These are phyloP conservation scores for Australoheros facetus DNA, from an alignment of 2,797 vertebrate genomes.

Conservation along the genomic window DNA sequence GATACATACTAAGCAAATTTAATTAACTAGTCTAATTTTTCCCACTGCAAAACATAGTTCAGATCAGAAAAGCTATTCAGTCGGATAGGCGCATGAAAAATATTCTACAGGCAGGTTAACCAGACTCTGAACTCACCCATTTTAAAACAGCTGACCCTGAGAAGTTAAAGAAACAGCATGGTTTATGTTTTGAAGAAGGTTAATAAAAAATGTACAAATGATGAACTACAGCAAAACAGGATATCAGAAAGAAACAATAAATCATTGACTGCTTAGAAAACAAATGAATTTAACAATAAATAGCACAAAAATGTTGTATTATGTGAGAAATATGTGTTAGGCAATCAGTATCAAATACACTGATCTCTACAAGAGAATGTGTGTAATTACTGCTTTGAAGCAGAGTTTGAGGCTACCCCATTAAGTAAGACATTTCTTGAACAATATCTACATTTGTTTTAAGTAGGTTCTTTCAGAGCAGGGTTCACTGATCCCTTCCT, in stretches of 20 bases:
- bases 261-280: not conserved
- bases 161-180: not conserved
- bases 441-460: conserved; percentile 43
- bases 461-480: conserved; percentile 25
- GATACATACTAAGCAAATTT: not conserved
- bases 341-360: not conserved
- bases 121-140: not conserved
- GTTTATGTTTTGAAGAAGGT: not conserved
- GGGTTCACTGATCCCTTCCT: conserved; percentile 37
- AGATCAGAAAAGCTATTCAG: not conserved
- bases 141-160: too few relatives aligned
- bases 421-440: conserved; percentile 16
- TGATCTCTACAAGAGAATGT: not conserved
- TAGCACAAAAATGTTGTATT: not conserved
- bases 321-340: not conserved
- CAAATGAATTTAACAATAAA: not conserved
- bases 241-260: not conserved
- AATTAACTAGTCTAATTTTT: not conserved
- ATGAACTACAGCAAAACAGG: not conserved
- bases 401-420: conserved; percentile 7
- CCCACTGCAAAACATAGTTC: accelerated
- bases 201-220: not conserved
- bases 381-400: conserved; percentile 31
- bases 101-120: not conserved
- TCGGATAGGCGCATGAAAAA: not conserved